These are phyloP conservation scores for Tetrax tetrax DNA, from an alignment of 2,113 vertebrate genomes.

Conservation along the genomic window DNA sequence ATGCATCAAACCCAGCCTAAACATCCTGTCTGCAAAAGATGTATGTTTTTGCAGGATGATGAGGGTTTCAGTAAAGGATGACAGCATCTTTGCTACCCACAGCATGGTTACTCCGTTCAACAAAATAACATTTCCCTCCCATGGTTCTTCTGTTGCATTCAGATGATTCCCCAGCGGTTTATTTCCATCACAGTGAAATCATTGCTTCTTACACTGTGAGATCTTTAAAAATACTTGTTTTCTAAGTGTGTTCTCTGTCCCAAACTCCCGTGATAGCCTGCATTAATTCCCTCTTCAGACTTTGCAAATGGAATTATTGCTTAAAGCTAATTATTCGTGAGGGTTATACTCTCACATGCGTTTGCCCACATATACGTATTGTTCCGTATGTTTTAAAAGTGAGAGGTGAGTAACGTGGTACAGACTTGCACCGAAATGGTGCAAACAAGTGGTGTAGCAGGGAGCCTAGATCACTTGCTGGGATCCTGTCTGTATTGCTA, in stretches of 20 bases:
- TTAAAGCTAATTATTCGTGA: background rate
- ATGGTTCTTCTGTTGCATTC: slow-evolving; percentile 6
- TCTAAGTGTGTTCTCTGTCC: background rate
- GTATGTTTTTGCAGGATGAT: background rate
- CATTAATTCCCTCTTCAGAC: background rate
- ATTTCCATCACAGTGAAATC: background rate
- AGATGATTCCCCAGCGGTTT: background rate
- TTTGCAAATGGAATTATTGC: background rate
- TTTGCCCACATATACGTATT: background rate
- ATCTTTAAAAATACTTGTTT: slow-evolving; percentile 14
- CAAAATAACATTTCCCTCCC: background rate
- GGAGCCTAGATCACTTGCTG: background rate
- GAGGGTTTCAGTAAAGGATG: background rate
- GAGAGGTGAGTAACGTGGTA: background rate
- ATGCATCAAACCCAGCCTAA: background rate
- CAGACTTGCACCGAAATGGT: background rate
- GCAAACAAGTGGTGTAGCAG: background rate
- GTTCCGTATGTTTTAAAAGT: background rate
- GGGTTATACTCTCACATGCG: background rate
- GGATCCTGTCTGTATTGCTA: background rate
- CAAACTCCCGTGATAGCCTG: background rate
- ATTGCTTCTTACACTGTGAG: background rate
- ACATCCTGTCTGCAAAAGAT: background rate
- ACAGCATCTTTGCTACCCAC: background rate
- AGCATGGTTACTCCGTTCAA: background rate